A percentile compares a stretch with the other conserved stretches of the same genome.
Evolutionary conservation across 2,888 invertebrate genomes (phyloP).

Genomic region (Drosophila merina): DNA sequence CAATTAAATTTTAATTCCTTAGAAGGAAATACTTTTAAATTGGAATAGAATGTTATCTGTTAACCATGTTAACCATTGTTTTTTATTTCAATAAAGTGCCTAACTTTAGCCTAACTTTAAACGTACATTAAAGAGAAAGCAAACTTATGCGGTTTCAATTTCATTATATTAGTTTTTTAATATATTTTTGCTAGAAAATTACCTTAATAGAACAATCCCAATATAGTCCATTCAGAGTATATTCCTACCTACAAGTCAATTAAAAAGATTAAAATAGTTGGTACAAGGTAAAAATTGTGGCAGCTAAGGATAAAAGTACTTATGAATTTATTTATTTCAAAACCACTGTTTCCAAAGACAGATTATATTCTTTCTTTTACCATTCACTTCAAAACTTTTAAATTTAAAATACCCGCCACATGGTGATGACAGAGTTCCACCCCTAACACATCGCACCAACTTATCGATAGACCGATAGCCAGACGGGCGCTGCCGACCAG

Average conservation of each 20-base stretch:
- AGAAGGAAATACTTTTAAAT: background rate
- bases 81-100: background rate
- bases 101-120: background rate
- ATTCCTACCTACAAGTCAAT: too few relatives aligned
- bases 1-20: background rate
- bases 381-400: background rate
- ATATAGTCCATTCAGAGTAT: too few relatives aligned
- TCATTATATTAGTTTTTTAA: too few relatives aligned
- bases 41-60: background rate
- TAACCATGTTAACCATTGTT: background rate
- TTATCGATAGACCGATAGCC: conserved; percentile 24
- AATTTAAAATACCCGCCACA: background rate
- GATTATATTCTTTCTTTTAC: background rate
- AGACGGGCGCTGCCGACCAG: background rate
- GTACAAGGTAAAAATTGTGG: too few relatives aligned
- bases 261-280: too few relatives aligned
- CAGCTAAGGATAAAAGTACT: too few relatives aligned
- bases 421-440: background rate
- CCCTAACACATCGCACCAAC: background rate
- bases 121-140: too few relatives aligned
- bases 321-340: background rate
- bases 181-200: too few relatives aligned
- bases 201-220: too few relatives aligned
- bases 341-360: background rate
- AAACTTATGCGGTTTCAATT: too few relatives aligned